Conservation (phyloP, 2,113 vertebrate species). For the Psettodes erumei region DNA sequence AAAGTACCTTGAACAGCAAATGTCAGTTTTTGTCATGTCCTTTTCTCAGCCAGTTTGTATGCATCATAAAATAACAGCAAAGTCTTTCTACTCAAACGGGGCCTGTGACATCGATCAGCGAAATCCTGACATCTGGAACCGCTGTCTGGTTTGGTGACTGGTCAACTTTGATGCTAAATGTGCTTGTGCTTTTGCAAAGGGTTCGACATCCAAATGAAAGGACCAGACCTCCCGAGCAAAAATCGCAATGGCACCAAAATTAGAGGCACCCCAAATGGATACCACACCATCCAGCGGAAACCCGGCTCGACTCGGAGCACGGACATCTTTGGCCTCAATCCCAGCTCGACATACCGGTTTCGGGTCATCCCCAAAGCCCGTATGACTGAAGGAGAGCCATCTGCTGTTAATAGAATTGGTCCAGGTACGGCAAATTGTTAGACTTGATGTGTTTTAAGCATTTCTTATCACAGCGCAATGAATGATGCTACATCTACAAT, state of each 20-base stretch:
- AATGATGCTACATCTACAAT: no score
- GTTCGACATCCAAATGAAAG: slow-evolving; percentile 79
- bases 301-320: slow-evolving; percentile 52
- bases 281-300: slow-evolving; percentile 56
- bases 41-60: background rate
- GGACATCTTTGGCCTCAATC: slow-evolving; percentile 69
- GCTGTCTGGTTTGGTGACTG: background rate
- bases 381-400: slow-evolving; percentile 53
- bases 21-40: slow-evolving; percentile 14
- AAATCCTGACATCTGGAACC: background rate
- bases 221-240: slow-evolving; percentile 50
- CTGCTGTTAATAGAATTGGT: slow-evolving; percentile 42
- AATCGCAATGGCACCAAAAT: background rate
- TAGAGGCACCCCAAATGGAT: slow-evolving; percentile 25
- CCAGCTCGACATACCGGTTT: slow-evolving; percentile 67
- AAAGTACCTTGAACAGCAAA: background rate
- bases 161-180: background rate
- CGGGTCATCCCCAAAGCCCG: slow-evolving; percentile 74
- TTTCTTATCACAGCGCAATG: no score
- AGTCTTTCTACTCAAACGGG: no score
- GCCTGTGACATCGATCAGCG: background rate
- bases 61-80: background rate
- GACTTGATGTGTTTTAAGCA: no score
- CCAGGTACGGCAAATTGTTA: slow-evolving; percentile 58
- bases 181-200: slow-evolving; percentile 53